Base-by-base conservation (phyloP, 2,113 vertebrate species). In the Microtus oregoni region DNA sequence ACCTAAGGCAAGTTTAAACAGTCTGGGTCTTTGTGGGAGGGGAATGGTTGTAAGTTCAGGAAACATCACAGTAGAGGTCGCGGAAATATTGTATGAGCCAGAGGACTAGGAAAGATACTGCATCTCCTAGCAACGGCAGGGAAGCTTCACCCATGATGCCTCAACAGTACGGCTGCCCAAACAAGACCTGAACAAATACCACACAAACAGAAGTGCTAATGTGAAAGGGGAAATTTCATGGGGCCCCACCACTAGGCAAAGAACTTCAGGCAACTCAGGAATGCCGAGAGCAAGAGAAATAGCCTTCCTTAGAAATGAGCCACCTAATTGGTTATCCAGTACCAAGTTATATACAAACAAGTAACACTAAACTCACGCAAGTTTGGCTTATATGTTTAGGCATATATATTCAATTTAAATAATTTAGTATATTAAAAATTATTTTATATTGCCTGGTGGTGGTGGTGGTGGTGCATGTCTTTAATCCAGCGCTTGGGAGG, bases 1-100 rank as follows among this genome's bases (percentile, higher is more conserved):
- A 86, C 85, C 17, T 30, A 72, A 78, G 28, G 44, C 65, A 94
- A 94, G 30, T 65, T 86, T 89, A 96, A 72, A 38, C 35, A 47
- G 11, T 67, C 76, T 86, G 52, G 28, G 6, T 79, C 72, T 87
- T 77, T 70, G 10, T 1, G 30, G 77, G 77, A 73, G 35, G 26
- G 41, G 44, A 8, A 47, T 47, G 47, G 47, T 89, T 26, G 12
- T 55, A 47, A 44, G 17, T 5, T 85, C 81, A 44, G 38, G 38
- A 30, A 32, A 65, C 82, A 30, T 65, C 82, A 85, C 82, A 85
- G 82, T 44, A 85, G 82, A 65, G 4, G 58, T 7, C 9, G 15
- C 38, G 12, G 58, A 85, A 44, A 85, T 15, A 44, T 10, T 44
- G 4, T 30, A n/a, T 58, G 26, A 65, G 82, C 26, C 38, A 65